A percentile compares a stretch with the other conserved stretches of the same genome.
phyloP scores from a whole-genome alignment of 2,797 vertebrate genomes.

The Tachyglossus aculeatus region DNA sequence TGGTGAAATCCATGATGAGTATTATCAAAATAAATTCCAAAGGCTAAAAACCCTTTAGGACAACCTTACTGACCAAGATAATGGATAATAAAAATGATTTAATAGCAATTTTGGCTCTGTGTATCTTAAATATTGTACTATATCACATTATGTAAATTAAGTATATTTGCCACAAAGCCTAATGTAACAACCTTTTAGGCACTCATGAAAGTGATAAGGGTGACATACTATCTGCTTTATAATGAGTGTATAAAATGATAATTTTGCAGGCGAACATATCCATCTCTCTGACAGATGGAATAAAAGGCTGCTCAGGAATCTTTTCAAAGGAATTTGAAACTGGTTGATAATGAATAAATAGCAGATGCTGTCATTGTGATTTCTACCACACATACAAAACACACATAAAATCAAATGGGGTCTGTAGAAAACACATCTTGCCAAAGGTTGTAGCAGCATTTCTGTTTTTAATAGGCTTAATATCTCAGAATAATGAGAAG shows the following conservation, averaged over 20 bases:
- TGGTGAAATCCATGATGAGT: slow-evolving; percentile 42
- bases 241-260: slow-evolving; percentile 40
- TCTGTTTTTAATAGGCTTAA: slow-evolving; percentile 14
- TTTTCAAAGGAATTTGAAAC: slow-evolving; percentile 43
- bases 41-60: slow-evolving; percentile 20
- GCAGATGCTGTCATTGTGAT: slow-evolving; percentile 17
- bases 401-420: not conserved
- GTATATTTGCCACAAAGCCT: slow-evolving; percentile 36
- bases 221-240: slow-evolving; percentile 35
- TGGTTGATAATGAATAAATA: slow-evolving; percentile 48
- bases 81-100: slow-evolving; percentile 54
- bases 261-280: slow-evolving; percentile 49
- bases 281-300: slow-evolving; percentile 26
- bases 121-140: slow-evolving; percentile 46
- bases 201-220: slow-evolving; percentile 22
- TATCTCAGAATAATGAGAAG: not conserved
- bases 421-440: slow-evolving; percentile 17
- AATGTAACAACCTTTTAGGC: slow-evolving; percentile 28
- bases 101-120: slow-evolving; percentile 40
- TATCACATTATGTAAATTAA: slow-evolving; percentile 52
- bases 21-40: slow-evolving; percentile 57
- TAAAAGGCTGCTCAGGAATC: slow-evolving; percentile 35
- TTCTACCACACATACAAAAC: slow-evolving; percentile 15
- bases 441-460: not conserved
- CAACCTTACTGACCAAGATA: slow-evolving; percentile 21